Base-by-base conservation (phyloP, 2,888 invertebrate species). In the Pseudococcus longispinus region DNA sequence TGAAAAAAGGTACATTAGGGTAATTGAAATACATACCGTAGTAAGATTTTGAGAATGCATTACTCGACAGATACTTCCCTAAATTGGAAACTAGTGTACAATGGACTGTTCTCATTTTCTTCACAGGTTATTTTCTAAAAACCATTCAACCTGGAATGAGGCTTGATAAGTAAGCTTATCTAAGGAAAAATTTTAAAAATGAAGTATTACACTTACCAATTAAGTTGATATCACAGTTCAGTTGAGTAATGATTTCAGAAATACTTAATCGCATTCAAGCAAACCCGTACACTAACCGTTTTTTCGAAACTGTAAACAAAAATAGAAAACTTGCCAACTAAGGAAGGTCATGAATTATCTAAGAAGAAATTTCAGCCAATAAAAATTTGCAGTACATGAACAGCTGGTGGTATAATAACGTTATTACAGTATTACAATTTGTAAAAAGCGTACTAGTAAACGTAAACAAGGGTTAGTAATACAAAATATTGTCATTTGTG, bases 301-400 rank as follows among this genome's bases (percentile, higher is more conserved):
- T 37, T 42, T 85, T 65, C 70, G 44, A 74, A 70, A 70, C 32
- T 85, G 70, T 85, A 80, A 77, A 86, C 86, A 80, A 80, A 86
- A 86, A 86, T 80, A 80, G 77, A 86, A 29, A 46, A 51, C 77
- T 80, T 86, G 86, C 86, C 86, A 86, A 80, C 46, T 46, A 32
- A 77, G 46, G 86, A 86, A 86, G 86, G 86, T 86, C 86, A 86
- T 86, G 86, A 77, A 86, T 80, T 80, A 80, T 80, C 77, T 20
- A 42, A 29, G 70, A 80, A 37, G n/a, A 20, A 80, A 80, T 37
- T 80, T 80, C 77, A 42, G 42, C 42, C 77, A 80, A 80, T 80
- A 80, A 80, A 77, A 42, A 37, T 42, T 37, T 80, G 42, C 11
- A 37, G n/a, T 70, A 9, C 60, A 42, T 8, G 2, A 80, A 80